Conservation (phyloP, 2,888 invertebrate species). For the Eupithecia subfuscata region DNA sequence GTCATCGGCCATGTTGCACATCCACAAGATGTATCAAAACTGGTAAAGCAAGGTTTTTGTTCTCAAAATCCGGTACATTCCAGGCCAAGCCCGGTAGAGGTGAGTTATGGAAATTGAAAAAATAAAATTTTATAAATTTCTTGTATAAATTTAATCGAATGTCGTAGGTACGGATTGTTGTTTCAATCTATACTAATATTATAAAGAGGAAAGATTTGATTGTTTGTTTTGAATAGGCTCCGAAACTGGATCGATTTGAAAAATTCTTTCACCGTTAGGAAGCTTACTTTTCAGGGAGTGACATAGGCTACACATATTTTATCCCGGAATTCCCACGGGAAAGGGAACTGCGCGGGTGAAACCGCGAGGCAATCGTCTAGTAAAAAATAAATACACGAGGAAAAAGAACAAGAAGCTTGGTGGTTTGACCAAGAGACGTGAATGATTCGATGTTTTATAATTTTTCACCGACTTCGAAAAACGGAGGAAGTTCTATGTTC, state of each 20-base stretch:
- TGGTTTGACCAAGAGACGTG: background rate
- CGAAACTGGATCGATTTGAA: no score
- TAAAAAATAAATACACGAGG: background rate
- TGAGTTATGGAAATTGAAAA: slow-evolving; percentile 6
- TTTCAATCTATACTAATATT: no score
- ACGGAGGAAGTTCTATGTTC: no score
- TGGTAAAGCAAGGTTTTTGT: slow-evolving; percentile 38
- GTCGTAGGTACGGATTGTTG: background rate
- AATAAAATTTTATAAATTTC: background rate
- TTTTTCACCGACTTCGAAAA: background rate
- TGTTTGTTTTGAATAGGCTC: no score
- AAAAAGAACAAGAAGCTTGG: background rate
- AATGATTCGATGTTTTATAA: background rate
- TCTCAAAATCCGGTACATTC: slow-evolving; percentile 33
- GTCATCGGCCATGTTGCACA: slow-evolving; percentile 36
- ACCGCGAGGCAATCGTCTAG: no score
- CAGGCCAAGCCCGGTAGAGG: slow-evolving; percentile 33
- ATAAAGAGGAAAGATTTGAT: no score
- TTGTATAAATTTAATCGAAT: background rate
- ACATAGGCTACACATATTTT: no score
- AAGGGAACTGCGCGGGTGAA: no score
- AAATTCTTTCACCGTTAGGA: no score
- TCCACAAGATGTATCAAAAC: slow-evolving; percentile 37
- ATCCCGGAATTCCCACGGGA: no score
- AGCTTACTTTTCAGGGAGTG: no score